Base-by-base conservation (phyloP, 2,113 vertebrate genomes). In the Phasianus colchicus region DNA sequence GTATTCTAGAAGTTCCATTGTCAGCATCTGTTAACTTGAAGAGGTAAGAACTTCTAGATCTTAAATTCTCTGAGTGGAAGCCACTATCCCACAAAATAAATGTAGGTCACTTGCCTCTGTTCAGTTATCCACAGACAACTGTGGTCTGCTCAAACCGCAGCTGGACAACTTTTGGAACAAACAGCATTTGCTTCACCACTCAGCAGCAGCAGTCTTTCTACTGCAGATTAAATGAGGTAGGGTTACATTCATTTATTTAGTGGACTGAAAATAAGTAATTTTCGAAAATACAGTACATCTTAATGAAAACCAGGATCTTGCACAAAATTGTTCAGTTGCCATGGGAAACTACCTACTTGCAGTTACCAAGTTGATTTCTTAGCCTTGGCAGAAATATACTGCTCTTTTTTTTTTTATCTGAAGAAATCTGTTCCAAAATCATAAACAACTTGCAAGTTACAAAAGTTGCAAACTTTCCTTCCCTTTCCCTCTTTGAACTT, bases 401-500 rank as follows among this genome's bases (percentile, higher is more conserved):
- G 64, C 42, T 74, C 11, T 4, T 86, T 24, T 50, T 27, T 13
- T 52, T 88, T 86, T 88, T 78, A 78, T 78, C 69, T 69, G 50
- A 81, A 74, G 69, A 90, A 86, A 69, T 81, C 17, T 24, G 80
- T 79, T 88, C 86, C 40, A 65, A 81, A 90, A 81, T 90, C 13
- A 34, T 93, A 34, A 96, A 54, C 36, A 47, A 50, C 74, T 83
- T 38, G 17, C 9, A 61, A 71, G 10, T 79, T 95, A 42, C 10
- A 38, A 11, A 38, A 38, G 9, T 38, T 38, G 38, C 38, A 38
- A 11, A 38, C 38, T 38, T 77, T 71, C 13, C 52, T 94, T 92
- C 22, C 47, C 12, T 69, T 93, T 94, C 45, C 88, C 19, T 80
- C 64, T 74, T 91, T 65, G 52, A 9, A 45, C 63, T 82, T 78